Conservation (phyloP, 2,888 invertebrate genomes). For the Nasonia oneida region DNA sequence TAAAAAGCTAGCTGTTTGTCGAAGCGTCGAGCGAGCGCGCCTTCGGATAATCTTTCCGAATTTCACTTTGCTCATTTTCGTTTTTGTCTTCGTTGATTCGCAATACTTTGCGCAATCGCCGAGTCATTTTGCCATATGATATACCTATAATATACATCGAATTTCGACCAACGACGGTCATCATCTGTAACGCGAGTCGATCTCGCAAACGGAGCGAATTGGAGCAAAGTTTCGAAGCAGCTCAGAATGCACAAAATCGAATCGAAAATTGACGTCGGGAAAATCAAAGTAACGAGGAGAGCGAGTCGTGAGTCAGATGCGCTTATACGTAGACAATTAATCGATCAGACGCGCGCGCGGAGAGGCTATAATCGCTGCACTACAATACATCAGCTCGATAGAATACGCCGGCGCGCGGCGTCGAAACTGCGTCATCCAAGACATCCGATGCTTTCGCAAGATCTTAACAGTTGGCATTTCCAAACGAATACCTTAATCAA, state of each 20-base stretch:
- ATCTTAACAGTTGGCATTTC: slow-evolving; percentile 40
- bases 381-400: not conserved
- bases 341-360: slow-evolving; percentile 9
- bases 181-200: not conserved
- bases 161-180: not conserved
- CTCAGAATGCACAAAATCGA: slow-evolving; percentile 24
- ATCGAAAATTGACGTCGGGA: slow-evolving; percentile 25
- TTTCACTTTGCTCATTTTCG: not conserved
- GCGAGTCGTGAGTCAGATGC: slow-evolving; percentile 34
- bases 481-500: slow-evolving; percentile 37
- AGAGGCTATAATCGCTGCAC: not conserved
- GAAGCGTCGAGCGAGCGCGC: slow-evolving; percentile 39
- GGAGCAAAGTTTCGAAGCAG: not conserved
- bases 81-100: not conserved
- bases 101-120: not conserved
- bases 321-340: slow-evolving; percentile 33
- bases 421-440: slow-evolving; percentile 34
- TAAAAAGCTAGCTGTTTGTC: slow-evolving; percentile 51
- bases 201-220: not conserved
- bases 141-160: not conserved
- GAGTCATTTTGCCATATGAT: not conserved
- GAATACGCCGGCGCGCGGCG: not conserved
- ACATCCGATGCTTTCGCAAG: slow-evolving; percentile 40
- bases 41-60: not conserved
- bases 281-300: slow-evolving; percentile 14